Base-by-base conservation (phyloP, 2,113 vertebrate species). In the Panurus biarmicus region DNA sequence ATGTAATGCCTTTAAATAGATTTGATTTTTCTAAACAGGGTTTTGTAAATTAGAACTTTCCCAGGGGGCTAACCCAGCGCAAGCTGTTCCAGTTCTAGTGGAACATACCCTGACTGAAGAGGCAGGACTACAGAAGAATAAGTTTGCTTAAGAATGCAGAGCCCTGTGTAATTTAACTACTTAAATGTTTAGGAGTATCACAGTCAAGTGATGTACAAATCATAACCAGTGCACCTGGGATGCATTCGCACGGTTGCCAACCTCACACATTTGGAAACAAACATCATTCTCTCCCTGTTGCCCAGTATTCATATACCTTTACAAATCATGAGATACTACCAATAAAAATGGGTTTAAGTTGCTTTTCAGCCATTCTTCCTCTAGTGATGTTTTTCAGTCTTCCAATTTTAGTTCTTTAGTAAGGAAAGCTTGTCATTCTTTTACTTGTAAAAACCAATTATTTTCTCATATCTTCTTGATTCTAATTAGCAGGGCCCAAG, bases 31-130 rank as follows among this genome's bases (percentile, higher is more conserved):
- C 81, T 97, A 97, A 96, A 97, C 96, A 97, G 77, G 83, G 89
- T 97, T 97, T 97, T 97, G 95, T 97, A 98, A 98, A 98, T 98
- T 96, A 98, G 93, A 97, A 94, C 87, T 97, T 97, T 98, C 97
- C 96, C 97, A 98, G 71, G 96, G 94, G 97, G 71, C 89, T 95
- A 94, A 95, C 88, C 56, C 93, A 12, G 93, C 1, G 19, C 91
- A 97, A 96, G 91, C 95, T 96, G 93, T 97, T 98, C 95, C 94
- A 97, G 86, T 97, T 89, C 35, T 36, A 38, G 95, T 95, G 89
- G 84, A 97, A 86, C 85, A 95, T 85, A 93, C 96, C 95, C 95
- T 96, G 96, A 86, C 74, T 73, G 87, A 96, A 96, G 85, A 95
- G 70, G 89, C 88, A 94, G 79, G n/a, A 70, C 64, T 78, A 72